Evolutionary conservation across 2,888 invertebrate genomes (phyloP).

Genomic region (Rugalucina vietnamica): DNA sequence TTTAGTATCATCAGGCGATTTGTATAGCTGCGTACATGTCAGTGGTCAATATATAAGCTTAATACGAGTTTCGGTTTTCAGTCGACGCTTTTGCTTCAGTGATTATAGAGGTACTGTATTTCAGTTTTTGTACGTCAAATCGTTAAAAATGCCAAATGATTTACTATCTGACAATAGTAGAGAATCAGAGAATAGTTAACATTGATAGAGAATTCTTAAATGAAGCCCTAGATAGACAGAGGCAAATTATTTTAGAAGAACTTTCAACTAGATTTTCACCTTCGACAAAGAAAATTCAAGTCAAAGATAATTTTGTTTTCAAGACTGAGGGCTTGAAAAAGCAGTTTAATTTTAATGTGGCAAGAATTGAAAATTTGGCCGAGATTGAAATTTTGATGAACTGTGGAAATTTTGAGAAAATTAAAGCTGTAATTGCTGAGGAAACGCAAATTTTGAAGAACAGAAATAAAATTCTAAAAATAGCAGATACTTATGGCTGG

Average conservation of each 20-base stretch:
- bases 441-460: not conserved
- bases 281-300: not conserved
- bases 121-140: too few species aligned
- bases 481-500: constrained; percentile 29
- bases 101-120: too few species aligned
- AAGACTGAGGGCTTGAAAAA: not conserved
- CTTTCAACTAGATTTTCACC: not conserved
- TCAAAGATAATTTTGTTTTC: not conserved
- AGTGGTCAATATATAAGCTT: too few species aligned
- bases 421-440: not conserved
- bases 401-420: not conserved
- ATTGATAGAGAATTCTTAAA: not conserved
- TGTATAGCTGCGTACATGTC: too few species aligned
- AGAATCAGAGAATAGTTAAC: not conserved
- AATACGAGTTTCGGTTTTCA: too few species aligned
- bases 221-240: not conserved
- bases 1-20: too few species aligned
- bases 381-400: not conserved
- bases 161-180: too few species aligned
- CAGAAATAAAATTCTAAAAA: constrained; percentile 19
- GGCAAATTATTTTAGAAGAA: not conserved
- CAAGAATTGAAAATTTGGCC: not conserved
- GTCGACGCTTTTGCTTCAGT: too few species aligned
- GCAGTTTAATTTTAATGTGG: not conserved
- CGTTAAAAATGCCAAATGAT: too few species aligned